Conservation (phyloP, 1,140 invertebrate genomes). For the Macrocentrus cingulum region DNA sequence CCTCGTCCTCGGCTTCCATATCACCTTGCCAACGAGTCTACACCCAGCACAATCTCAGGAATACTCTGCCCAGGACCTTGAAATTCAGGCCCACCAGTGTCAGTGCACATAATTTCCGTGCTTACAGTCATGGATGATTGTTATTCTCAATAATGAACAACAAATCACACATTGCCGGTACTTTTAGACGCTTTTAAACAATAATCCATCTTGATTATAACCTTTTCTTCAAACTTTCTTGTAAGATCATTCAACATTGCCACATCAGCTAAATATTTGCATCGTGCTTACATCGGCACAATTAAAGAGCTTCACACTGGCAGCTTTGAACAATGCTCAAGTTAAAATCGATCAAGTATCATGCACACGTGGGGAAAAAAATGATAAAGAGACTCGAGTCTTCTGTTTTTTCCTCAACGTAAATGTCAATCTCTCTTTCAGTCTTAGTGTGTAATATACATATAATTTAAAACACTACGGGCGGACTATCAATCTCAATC, state of each 20-base stretch:
- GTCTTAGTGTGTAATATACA: background rate
- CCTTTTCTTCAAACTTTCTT: no score
- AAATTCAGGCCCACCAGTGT: background rate
- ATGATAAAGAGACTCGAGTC: background rate
- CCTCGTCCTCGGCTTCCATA: conserved; percentile 55
- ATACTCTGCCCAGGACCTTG: background rate
- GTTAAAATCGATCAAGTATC: background rate
- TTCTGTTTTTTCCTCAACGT: background rate
- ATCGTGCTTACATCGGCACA: no score
- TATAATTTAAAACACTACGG: conserved; percentile 18
- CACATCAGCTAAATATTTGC: no score
- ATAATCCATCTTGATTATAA: no score
- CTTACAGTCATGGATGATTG: background rate
- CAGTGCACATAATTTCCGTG: background rate
- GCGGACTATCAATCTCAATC: conserved; percentile 29
- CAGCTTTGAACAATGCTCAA: background rate
- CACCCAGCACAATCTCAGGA: background rate
- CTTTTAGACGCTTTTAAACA: no score
- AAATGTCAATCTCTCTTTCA: conserved; percentile 1
- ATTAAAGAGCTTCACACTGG: no score
- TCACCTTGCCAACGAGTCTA: conserved; percentile 39
- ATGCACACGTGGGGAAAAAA: background rate
- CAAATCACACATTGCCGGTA: no score
- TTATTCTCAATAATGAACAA: background rate
- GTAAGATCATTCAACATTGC: no score